Evolutionary conservation across 2,888 invertebrate species (phyloP).

Genomic region (Lampropteryx suffumata): DNA sequence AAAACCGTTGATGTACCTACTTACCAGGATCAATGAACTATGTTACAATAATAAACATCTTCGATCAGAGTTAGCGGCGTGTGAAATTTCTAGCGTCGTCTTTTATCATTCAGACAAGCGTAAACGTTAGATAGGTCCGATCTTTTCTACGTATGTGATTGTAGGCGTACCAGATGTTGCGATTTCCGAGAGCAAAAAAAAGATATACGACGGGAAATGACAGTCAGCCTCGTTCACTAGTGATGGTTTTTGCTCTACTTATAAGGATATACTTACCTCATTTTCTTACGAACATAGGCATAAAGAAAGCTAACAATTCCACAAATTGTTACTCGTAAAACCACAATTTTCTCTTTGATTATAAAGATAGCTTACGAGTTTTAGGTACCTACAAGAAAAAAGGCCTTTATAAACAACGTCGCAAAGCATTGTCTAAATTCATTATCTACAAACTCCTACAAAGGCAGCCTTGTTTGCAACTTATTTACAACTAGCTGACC

Average conservation of each 20-base stretch:
- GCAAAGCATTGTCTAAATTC: not conserved
- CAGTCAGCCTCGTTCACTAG: slow-evolving; percentile 63
- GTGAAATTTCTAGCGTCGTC: slow-evolving; percentile 34
- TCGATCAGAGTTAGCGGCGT: slow-evolving; percentile 29
- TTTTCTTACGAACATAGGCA: slow-evolving; percentile 30
- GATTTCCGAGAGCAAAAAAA: slow-evolving; percentile 68
- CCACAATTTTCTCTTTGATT: slow-evolving; percentile 26
- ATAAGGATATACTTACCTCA: slow-evolving; percentile 42
- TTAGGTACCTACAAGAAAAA: slow-evolving; percentile 17
- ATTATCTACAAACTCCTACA: no score
- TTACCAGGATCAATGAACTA: slow-evolving; percentile 18
- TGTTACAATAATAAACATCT: slow-evolving; percentile 19
- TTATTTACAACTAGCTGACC: no score
- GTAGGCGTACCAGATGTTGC: slow-evolving; percentile 67
- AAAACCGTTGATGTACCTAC: no score
- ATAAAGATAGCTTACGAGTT: slow-evolving; percentile 16
- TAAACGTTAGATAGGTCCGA: slow-evolving; percentile 47
- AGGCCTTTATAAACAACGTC: slow-evolving; percentile 36
- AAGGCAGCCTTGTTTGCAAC: no score
- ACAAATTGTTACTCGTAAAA: slow-evolving; percentile 23
- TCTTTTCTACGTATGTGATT: slow-evolving; percentile 42
- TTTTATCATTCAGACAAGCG: slow-evolving; percentile 45
- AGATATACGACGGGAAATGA: slow-evolving; percentile 74
- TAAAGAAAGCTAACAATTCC: slow-evolving; percentile 30
- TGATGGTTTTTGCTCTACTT: slow-evolving; percentile 57